These are phyloP conservation scores for Caenorhabditis sp. DNA, from an alignment of 2,888 invertebrate species.

Conservation along the genomic window DNA sequence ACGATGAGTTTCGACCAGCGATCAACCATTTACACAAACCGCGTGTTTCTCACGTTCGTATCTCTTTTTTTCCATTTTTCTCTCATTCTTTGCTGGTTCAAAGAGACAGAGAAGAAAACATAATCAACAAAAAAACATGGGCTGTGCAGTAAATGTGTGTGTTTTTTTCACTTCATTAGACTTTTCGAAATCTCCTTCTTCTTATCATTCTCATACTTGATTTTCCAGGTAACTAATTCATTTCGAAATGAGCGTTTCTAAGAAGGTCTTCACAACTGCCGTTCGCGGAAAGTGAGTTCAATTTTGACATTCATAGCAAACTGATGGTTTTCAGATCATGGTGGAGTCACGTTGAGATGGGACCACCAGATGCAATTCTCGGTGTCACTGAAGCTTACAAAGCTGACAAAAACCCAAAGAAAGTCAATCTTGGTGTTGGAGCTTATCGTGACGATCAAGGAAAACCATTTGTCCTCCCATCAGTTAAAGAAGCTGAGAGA, in stretches of 20 bases:
- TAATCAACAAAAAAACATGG: conserved; percentile 10
- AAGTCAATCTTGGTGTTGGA: conserved; percentile 83
- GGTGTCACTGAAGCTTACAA: conserved; percentile 92
- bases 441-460: conserved; percentile 97
- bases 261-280: conserved; percentile 45
- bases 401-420: conserved; percentile 86
- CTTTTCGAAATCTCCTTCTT: conserved; percentile 2
- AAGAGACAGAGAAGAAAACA: conserved; percentile 14
- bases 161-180: conserved; percentile 11
- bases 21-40: conserved; percentile 7
- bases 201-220: neutral
- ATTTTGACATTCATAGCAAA: neutral
- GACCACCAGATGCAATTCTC: conserved; percentile 77
- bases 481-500: conserved; percentile 87
- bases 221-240: conserved; percentile 18
- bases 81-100: neutral
- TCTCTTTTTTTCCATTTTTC: conserved; percentile 1
- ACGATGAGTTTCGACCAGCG: neutral
- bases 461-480: conserved; percentile 95
- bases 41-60: conserved; percentile 36
- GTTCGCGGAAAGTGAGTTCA: conserved; percentile 42
- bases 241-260: conserved; percentile 38
- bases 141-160: conserved; percentile 30
- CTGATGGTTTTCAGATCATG: conserved; percentile 42
- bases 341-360: conserved; percentile 69